Percentiles rank a stretch among this genome's conserved stretches.
phyloP scores from a whole-genome alignment of 2,888 invertebrate genomes.

The Euspilapteryx auroguttella region DNA sequence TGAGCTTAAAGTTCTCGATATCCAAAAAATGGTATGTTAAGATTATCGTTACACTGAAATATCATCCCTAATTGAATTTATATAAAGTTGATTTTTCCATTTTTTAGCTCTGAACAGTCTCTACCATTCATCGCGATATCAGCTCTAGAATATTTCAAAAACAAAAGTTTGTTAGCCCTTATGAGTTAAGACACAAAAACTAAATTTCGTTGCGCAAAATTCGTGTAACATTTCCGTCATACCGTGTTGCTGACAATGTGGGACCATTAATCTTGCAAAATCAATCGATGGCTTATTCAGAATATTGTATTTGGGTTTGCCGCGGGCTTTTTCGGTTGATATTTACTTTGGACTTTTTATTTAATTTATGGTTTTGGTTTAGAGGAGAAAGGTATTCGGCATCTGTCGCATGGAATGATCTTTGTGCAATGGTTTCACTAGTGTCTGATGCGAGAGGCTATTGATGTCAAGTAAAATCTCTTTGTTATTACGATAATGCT shows the following conservation, averaged over 20 bases:
- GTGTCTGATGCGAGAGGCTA: too few relatives aligned
- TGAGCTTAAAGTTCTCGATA: constrained; percentile 10
- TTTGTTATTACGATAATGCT: constrained; percentile 3
- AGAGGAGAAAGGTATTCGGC: constrained; percentile 26
- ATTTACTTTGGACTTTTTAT: constrained; percentile 57
- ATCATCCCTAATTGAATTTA: too few relatives aligned
- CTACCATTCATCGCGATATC: constrained; percentile 34
- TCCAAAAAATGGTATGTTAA: too few relatives aligned
- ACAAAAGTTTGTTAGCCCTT: constrained; percentile 31
- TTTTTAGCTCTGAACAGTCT: constrained; percentile 14
- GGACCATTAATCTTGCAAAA: constrained; percentile 59
- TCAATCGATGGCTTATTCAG: constrained; percentile 62
- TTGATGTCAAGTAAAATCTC: too few relatives aligned
- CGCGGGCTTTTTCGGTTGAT: constrained; percentile 46
- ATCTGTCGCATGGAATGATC: constrained; percentile 30
- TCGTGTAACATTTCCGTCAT: constrained; percentile 32
- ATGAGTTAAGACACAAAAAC: constrained; percentile 25
- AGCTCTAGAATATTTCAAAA: constrained; percentile 34
- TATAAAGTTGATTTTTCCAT: constrained; percentile 2
- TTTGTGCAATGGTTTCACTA: constrained; percentile 10
- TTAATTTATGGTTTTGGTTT: constrained; percentile 36
- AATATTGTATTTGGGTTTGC: constrained; percentile 57
- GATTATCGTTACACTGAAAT: too few relatives aligned
- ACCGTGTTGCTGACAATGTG: constrained; percentile 56
- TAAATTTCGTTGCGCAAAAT: constrained; percentile 33